These are phyloP conservation scores for Kryptolebias marmoratus DNA, from an alignment of 2,113 vertebrate genomes.

Conservation along the genomic window DNA sequence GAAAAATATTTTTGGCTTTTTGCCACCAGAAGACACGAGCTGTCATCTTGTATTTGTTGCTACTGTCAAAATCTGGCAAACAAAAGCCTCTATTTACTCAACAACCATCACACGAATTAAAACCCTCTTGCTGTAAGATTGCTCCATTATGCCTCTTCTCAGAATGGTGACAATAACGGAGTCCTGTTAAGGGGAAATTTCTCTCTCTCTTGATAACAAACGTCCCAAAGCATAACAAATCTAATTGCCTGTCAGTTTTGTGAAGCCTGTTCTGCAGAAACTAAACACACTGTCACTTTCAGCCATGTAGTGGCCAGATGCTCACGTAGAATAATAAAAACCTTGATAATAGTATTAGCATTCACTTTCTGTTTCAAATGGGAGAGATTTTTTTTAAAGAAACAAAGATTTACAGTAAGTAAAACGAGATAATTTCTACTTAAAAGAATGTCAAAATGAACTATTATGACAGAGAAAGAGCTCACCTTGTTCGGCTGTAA, in stretches of 20 bases:
- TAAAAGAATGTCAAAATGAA: not conserved
- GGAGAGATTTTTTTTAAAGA: slow-evolving; percentile 43
- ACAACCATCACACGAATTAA: slow-evolving; percentile 57
- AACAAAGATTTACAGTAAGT: slow-evolving; percentile 27
- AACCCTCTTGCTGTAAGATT: slow-evolving; percentile 52
- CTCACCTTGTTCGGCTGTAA: slow-evolving; percentile 86
- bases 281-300: slow-evolving; percentile 59
- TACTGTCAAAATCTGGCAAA: slow-evolving; percentile 55
- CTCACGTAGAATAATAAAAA: slow-evolving; percentile 44
- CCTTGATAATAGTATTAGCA: slow-evolving; percentile 33
- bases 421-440: slow-evolving; percentile 4
- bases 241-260: slow-evolving; percentile 72
- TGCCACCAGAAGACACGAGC: slow-evolving; percentile 49
- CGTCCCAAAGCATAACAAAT: slow-evolving; percentile 66
- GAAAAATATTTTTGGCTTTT: slow-evolving; percentile 58
- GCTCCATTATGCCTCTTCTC: slow-evolving; percentile 51
- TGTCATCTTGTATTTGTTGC: slow-evolving; percentile 63
- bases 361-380: slow-evolving; percentile 38
- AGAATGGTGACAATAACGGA: slow-evolving; percentile 59
- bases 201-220: slow-evolving; percentile 60
- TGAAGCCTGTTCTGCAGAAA: slow-evolving; percentile 60
- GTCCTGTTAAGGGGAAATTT: slow-evolving; percentile 39
- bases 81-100: slow-evolving; percentile 56
- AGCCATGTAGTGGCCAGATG: slow-evolving; percentile 47
- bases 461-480: slow-evolving; percentile 3